phyloP scores from a whole-genome alignment of 2,113 vertebrate genomes.

The Upupa epops region DNA sequence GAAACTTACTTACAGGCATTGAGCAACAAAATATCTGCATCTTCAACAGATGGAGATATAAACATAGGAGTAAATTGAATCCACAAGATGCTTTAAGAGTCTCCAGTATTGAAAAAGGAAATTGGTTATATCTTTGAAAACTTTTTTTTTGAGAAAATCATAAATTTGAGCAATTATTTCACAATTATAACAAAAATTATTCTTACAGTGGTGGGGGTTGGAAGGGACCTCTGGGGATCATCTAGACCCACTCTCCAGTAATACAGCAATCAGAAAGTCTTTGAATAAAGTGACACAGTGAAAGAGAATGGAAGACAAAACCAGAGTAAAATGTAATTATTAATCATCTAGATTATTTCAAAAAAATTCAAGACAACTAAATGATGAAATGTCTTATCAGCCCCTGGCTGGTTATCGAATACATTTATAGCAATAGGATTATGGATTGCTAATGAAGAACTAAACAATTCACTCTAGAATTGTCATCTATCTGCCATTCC shows the following conservation, averaged over 20 bases:
- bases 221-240: no score
- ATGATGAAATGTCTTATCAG: conserved; percentile 18
- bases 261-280: conserved; percentile 20
- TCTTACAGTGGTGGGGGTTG: no score
- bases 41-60: not conserved
- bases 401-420: conserved; percentile 34
- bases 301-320: conserved; percentile 10
- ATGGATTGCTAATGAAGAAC: not conserved
- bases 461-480: not conserved
- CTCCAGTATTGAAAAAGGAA: not conserved
- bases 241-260: not conserved
- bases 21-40: not conserved
- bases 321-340: conserved; percentile 2
- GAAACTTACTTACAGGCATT: not conserved
- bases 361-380: conserved; percentile 30
- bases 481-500: not conserved
- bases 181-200: not conserved
- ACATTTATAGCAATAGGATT: conserved; percentile 11
- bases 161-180: conserved; percentile 1
- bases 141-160: not conserved
- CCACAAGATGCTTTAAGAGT: not conserved
- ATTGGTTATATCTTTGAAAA: not conserved
- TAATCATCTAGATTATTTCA: conserved; percentile 22
- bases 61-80: not conserved
- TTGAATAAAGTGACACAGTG: conserved; percentile 1